Evolutionary conservation across 30 jellyfish, hydroid and myxozoan genomes (phyloP).

Genomic region (Pelagia noctiluca): DNA sequence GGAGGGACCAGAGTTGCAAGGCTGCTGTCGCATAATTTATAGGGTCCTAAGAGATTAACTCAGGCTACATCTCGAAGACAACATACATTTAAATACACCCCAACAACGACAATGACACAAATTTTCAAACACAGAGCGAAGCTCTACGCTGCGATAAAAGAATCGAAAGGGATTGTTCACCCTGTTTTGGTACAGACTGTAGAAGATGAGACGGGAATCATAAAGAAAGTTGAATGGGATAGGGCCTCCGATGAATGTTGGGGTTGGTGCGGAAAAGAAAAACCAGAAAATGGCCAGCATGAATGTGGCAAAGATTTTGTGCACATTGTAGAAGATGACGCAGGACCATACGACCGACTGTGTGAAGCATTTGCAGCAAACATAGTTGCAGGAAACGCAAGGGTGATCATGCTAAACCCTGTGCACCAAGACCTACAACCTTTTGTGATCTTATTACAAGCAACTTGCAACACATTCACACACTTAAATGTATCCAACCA

Average conservation of each 20-base stretch:
- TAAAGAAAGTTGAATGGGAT: too few species aligned
- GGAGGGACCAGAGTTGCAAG: conserved; percentile 16
- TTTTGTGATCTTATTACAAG: conserved; percentile 33
- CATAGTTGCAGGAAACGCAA: not conserved
- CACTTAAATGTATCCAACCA: conserved; percentile 22
- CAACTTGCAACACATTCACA: conserved; percentile 38
- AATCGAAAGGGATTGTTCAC: conserved; percentile 15
- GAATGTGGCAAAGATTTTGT: conserved; percentile 17
- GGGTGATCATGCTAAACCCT: conserved; percentile 15
- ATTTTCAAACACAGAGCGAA: conserved; percentile 15
- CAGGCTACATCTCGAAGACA: too few species aligned
- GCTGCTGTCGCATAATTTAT: conserved; percentile 9
- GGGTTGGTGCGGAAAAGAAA: conserved; percentile 22
- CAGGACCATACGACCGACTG: conserved; percentile 25
- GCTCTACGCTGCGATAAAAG: conserved; percentile 9
- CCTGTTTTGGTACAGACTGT: conserved; percentile 11
- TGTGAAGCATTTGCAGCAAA: too few species aligned
- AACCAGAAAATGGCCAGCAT: conserved; percentile 8
- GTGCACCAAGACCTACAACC: conserved; percentile 27
- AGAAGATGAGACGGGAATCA: conserved; percentile 29
- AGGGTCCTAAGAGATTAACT: too few species aligned
- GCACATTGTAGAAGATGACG: conserved; percentile 22
- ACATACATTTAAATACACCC: not conserved
- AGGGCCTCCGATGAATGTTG: too few species aligned
- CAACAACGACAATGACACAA: not conserved